Evolutionary conservation across 92 coral and sea anemone genomes (phyloP).

Genomic region (Siderastrea siderea): DNA sequence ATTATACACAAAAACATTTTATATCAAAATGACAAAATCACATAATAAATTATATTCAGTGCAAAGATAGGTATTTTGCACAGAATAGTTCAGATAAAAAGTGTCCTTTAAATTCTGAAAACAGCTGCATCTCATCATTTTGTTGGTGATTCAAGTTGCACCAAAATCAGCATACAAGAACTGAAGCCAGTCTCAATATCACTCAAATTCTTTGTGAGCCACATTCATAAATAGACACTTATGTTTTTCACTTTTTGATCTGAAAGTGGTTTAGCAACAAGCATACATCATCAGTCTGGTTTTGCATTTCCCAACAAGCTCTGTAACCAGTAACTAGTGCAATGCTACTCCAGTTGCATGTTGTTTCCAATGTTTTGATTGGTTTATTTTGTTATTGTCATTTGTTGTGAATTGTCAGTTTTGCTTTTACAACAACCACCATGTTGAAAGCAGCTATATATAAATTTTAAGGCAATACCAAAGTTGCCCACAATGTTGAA

Average conservation of each 20-base stretch:
- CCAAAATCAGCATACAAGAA: background rate
- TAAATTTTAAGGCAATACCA: conserved; percentile 7
- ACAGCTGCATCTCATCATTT: background rate
- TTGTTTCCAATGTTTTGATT: background rate
- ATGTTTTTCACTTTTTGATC: no score
- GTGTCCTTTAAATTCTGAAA: background rate
- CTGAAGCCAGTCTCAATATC: background rate
- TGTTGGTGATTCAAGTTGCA: no score
- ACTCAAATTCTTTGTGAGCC: background rate
- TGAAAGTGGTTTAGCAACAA: no score
- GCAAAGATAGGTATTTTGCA: background rate
- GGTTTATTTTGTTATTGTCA: background rate
- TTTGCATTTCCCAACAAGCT: no score
- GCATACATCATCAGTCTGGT: no score
- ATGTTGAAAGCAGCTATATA: background rate
- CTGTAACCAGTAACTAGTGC: no score
- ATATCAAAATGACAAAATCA: background rate
- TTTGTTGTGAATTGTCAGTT: background rate
- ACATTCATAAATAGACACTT: background rate
- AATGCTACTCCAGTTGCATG: background rate
- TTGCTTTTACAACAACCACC: background rate
- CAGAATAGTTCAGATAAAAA: background rate
- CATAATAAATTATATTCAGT: conserved; percentile 11
- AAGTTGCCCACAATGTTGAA: background rate
- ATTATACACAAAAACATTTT: background rate